Conservation (phyloP, 2,113 vertebrate species). For the Xenopus borealis region DNA sequence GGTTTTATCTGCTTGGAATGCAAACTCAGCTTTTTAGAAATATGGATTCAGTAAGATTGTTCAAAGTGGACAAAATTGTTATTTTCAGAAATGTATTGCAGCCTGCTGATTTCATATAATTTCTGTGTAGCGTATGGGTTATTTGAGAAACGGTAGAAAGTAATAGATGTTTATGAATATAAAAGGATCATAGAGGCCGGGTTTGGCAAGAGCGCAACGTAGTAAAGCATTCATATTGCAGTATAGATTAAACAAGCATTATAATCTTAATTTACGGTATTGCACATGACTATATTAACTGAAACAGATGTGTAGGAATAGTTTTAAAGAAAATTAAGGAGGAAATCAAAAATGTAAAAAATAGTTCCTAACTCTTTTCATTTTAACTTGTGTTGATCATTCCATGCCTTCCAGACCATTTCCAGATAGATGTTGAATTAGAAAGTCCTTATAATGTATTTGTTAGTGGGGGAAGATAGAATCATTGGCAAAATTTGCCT, state of each 20-base stretch:
- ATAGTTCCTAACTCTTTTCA: no score
- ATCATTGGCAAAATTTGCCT: no score
- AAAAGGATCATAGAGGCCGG: not conserved
- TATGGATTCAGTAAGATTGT: constrained; percentile 17
- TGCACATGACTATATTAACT: no score
- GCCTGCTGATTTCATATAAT: constrained; percentile 13
- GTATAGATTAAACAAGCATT: not conserved
- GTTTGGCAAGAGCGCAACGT: not conserved
- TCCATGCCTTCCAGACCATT: no score
- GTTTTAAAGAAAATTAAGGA: no score
- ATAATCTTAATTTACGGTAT: not conserved
- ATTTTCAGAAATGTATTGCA: constrained; percentile 1
- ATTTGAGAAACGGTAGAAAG: constrained; percentile 23
- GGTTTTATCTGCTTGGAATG: constrained; percentile 30
- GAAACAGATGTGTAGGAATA: no score
- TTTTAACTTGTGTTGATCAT: no score
- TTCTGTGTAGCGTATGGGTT: constrained; percentile 11
- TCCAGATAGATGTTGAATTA: no score
- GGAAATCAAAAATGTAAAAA: no score
- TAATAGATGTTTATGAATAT: constrained; percentile 12
- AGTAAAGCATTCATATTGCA: not conserved
- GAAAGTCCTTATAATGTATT: no score
- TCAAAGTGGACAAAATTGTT: constrained; percentile 23
- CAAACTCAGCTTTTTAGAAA: constrained; percentile 31
- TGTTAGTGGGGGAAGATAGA: no score